Percentiles rank a stretch among this genome's conserved stretches.
These are phyloP conservation scores for Sebastes steindachneri DNA, from an alignment of 2,797 vertebrate genomes.

Conservation along the genomic window DNA sequence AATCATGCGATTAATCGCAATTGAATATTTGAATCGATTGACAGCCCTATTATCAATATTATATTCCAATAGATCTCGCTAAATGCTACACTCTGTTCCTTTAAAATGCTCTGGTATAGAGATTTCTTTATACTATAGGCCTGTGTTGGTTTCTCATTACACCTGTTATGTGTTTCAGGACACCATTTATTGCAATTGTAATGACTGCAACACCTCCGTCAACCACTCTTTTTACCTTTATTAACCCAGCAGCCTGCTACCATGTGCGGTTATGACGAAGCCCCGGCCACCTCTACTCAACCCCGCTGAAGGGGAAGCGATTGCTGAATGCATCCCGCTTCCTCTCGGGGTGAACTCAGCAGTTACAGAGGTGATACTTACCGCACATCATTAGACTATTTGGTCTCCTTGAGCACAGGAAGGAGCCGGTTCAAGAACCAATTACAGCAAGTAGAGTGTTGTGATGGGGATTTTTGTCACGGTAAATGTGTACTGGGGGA, in stretches of 20 bases:
- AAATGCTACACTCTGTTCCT: too few relatives aligned
- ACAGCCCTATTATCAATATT: too few relatives aligned
- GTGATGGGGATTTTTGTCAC: constrained; percentile 24
- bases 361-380: constrained; percentile 11
- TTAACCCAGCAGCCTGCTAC: background rate
- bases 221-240: background rate
- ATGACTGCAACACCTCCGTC: background rate
- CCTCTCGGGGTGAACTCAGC: background rate
- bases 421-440: constrained; percentile 32
- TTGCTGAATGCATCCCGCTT: background rate
- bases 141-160: background rate
- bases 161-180: background rate
- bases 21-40: too few relatives aligned
- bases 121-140: background rate
- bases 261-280: background rate
- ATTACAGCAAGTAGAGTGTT: constrained; percentile 34
- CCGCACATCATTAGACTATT: constrained; percentile 23
- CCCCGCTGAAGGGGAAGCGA: background rate
- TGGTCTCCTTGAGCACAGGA: constrained; percentile 23
- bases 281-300: background rate
- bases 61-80: too few relatives aligned
- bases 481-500: constrained; percentile 21
- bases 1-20: too few relatives aligned
- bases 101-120: background rate
- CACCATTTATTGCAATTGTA: background rate